A percentile compares a stretch with the other conserved stretches of the same genome.
Conservation (phyloP, 2,888 invertebrate genomes). For the Coleophora flavipennella region DNA sequence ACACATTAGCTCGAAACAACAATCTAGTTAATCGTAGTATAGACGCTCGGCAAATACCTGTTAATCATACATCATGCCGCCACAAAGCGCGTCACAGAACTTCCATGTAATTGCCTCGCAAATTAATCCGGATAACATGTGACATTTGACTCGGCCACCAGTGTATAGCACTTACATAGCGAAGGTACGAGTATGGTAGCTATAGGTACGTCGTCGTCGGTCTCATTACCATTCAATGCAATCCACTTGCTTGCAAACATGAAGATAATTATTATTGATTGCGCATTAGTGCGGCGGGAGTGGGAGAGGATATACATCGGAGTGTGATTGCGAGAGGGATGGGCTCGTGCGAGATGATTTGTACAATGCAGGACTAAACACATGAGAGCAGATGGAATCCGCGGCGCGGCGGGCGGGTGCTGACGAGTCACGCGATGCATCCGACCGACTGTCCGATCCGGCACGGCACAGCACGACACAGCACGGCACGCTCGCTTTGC, state of each 20-base stretch:
- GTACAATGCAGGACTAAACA: slow-evolving; percentile 36
- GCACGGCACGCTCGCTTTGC: too few species aligned
- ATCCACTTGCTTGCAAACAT: slow-evolving; percentile 59
- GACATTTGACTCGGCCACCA: slow-evolving; percentile 43
- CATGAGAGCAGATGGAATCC: slow-evolving; percentile 30
- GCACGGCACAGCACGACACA: too few species aligned
- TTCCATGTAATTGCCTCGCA: slow-evolving; percentile 43
- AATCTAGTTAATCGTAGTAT: background rate
- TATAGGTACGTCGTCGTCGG: slow-evolving; percentile 11
- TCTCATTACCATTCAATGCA: slow-evolving; percentile 41
- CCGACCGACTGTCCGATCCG: too few species aligned
- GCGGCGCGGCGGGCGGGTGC: too few species aligned
- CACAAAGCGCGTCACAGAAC: slow-evolving; percentile 23
- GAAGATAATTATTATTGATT: slow-evolving; percentile 69
- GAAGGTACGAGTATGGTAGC: too few species aligned
- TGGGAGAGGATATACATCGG: slow-evolving; percentile 17
- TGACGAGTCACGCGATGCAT: too few species aligned
- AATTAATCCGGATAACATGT: slow-evolving; percentile 53
- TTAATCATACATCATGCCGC: slow-evolving; percentile 19
- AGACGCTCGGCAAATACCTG: slow-evolving; percentile 13
- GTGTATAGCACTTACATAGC: slow-evolving; percentile 1
- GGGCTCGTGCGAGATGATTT: slow-evolving; percentile 13
- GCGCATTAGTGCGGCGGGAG: slow-evolving; percentile 46
- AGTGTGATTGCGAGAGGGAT: slow-evolving; percentile 19
- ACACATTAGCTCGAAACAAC: too few species aligned